phyloP scores from a whole-genome alignment of 2,797 vertebrate species.

The Cercopithecus mitis region DNA sequence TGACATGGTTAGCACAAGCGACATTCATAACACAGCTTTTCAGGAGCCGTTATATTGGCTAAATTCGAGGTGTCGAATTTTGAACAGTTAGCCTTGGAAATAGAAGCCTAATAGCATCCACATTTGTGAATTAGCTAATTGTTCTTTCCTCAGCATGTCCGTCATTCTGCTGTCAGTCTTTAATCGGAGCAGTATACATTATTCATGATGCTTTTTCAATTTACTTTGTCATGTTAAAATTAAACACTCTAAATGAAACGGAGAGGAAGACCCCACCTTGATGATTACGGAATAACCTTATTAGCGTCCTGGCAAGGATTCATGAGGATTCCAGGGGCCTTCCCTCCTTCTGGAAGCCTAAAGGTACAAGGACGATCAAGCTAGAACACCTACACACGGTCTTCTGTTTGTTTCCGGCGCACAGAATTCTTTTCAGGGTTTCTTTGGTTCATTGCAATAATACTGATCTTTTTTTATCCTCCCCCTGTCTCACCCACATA shows the following conservation, averaged over 20 bases:
- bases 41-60: background rate
- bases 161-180: fast-evolving
- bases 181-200: fast-evolving
- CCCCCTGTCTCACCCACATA: slow-evolving; percentile 24
- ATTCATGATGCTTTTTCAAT: background rate
- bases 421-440: background rate
- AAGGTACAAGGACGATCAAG: fast-evolving
- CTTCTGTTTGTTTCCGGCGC: fast-evolving
- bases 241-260: background rate
- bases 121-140: background rate
- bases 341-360: background rate
- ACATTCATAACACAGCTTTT: background rate
- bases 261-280: background rate
- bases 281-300: background rate
- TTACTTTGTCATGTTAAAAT: background rate
- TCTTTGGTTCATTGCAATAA: background rate
- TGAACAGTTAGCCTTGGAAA: background rate
- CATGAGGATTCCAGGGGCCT: background rate
- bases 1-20: background rate
- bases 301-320: background rate
- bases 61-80: background rate
- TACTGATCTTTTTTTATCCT: slow-evolving; percentile 56
- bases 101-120: background rate
- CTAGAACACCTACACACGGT: background rate
- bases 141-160: background rate